phyloP scores from a whole-genome alignment of 2,888 invertebrate species.

The Ditylenchus weischeri region DNA sequence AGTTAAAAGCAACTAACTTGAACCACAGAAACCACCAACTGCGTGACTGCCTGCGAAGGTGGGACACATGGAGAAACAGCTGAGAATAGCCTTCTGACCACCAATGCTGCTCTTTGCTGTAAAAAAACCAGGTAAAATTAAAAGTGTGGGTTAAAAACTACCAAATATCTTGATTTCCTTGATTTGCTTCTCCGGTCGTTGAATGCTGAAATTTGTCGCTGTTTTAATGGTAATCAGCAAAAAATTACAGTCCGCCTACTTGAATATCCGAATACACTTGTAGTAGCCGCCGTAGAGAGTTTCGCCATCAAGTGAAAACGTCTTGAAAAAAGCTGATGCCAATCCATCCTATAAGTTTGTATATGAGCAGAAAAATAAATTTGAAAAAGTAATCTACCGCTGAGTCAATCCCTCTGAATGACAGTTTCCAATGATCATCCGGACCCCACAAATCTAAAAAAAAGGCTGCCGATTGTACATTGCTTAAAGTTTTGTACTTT shows the following conservation, averaged over 20 bases:
- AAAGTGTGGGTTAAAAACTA: background rate
- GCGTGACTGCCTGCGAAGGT: conserved; percentile 31
- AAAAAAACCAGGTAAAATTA: background rate
- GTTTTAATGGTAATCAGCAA: too few relatives aligned
- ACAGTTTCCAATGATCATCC: conserved; percentile 10
- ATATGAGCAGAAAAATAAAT: background rate
- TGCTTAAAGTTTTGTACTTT: too few relatives aligned
- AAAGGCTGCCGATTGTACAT: too few relatives aligned
- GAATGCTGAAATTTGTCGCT: conserved; percentile 29
- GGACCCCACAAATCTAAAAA: conserved; percentile 12
- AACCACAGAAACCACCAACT: conserved; percentile 21
- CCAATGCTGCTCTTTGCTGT: conserved; percentile 25
- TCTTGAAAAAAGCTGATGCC: conserved; percentile 30
- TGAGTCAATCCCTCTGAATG: conserved; percentile 27
- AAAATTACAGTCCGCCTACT: too few relatives aligned
- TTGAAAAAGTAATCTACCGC: conserved; percentile 15
- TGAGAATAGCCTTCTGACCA: conserved; percentile 35
- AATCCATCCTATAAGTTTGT: conserved; percentile 29
- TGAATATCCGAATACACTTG: conserved; percentile 23
- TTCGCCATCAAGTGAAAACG: conserved; percentile 31
- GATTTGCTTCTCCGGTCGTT: conserved; percentile 30
- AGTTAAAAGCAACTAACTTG: conserved; percentile 9
- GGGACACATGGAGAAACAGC: conserved; percentile 33
- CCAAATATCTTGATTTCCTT: conserved; percentile 29
- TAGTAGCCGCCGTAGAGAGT: conserved; percentile 29